Evolutionary conservation across 2,113 vertebrate species (phyloP).

Genomic region (Oryzias celebensis): DNA sequence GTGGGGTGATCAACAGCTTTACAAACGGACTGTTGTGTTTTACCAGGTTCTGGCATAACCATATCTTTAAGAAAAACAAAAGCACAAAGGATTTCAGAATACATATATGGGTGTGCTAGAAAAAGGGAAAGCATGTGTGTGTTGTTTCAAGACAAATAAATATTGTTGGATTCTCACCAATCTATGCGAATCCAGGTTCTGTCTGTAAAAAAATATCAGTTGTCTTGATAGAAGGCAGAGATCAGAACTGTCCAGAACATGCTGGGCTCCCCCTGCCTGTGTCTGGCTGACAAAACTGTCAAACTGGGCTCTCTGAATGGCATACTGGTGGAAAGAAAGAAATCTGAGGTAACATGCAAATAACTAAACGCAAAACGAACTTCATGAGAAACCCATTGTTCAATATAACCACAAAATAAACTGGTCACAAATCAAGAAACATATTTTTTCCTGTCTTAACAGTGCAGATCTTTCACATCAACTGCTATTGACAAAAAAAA

Average conservation of each 20-base stretch:
- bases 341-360: slow-evolving; percentile 15
- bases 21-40: slow-evolving; percentile 89
- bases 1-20: slow-evolving; percentile 85
- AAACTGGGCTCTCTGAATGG: slow-evolving; percentile 88
- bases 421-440: too few species aligned
- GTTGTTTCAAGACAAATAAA: not conserved
- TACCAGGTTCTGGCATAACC: slow-evolving; percentile 94
- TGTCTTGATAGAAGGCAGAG: slow-evolving; percentile 88
- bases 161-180: slow-evolving; percentile 80
- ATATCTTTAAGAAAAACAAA: slow-evolving; percentile 80
- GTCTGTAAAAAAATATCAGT: slow-evolving; percentile 95
- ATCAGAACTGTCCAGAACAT: slow-evolving; percentile 71
- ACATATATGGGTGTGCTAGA: not conserved
- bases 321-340: slow-evolving; percentile 76
- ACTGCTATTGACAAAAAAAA: too few species aligned
- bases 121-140: not conserved
- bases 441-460: too few species aligned
- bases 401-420: not conserved
- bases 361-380: not conserved
- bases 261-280: slow-evolving; percentile 76
- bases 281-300: slow-evolving; percentile 81
- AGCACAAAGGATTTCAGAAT: slow-evolving; percentile 8
- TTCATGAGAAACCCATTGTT: not conserved
- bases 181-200: slow-evolving; percentile 88
- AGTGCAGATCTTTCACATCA: too few species aligned